Evolutionary conservation across 2,113 vertebrate species (phyloP).

Genomic region (Ciconia maguari): DNA sequence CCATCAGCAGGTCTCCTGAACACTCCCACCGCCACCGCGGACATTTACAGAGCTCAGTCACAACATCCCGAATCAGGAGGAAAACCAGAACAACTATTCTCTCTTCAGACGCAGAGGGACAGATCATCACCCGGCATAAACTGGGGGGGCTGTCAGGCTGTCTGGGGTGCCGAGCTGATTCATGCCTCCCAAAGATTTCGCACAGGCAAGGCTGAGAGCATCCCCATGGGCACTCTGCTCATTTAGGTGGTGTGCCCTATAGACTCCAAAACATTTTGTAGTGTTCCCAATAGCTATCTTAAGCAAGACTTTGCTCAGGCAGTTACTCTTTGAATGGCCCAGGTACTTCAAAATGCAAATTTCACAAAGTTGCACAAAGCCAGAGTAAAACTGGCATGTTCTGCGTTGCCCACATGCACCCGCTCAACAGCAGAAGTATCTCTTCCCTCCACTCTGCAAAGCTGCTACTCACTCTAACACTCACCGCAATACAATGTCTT

Average conservation of each 20-base stretch:
- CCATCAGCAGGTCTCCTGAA: background rate
- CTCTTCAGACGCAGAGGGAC: background rate
- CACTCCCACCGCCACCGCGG: background rate
- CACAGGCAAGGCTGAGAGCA: rapidly evolving
- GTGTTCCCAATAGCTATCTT: background rate
- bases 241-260: background rate
- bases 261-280: background rate
- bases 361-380: background rate
- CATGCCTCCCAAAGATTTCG: background rate
- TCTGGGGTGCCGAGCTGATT: rapidly evolving
- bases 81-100: background rate
- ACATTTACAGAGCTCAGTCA: background rate
- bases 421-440: background rate
- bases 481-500: background rate
- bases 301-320: background rate
- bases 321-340: background rate
- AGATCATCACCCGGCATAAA: background rate
- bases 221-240: background rate
- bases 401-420: background rate
- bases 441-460: background rate
- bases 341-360: background rate
- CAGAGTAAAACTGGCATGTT: background rate
- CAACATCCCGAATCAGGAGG: background rate
- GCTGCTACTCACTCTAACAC: background rate
- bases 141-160: rapidly evolving